Evolutionary conservation across 2,797 vertebrate genomes (phyloP), one percentile per base, ranked within the genome.

Genomic region (Epinephelus awoara): DNA sequence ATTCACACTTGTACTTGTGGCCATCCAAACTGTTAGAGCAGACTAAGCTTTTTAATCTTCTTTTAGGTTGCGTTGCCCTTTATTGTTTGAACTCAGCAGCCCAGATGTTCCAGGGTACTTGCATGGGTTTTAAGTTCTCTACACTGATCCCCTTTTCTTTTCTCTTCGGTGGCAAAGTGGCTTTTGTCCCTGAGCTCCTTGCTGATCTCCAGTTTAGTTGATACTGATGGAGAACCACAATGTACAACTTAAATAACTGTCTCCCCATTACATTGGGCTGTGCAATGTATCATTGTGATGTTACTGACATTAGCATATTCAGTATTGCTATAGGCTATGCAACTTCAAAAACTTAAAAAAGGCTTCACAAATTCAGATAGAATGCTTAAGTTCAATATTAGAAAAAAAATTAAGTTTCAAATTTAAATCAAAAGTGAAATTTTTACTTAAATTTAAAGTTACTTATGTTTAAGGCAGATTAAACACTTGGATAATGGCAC

Each of bases 1-100:
- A 78, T 72, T 52, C 38, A 80, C 82, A 83, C 65, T 77, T 52
- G 23, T 51, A 42, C 42, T 29, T 44, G 6, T 46, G 51, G 62
- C 62, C 12, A 27, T 81, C 52, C 62, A 72, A 77, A 77, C 69
- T 44, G 50, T 49, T 27, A 38, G 74, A 72, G 79, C 79, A 80
- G 27, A 65, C 78, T 72, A 84, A 89, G 78, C 73, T 47, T 70
- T 76, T 73, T 76, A 88, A 91, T 88, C 84, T 85, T 70, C 85
- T 86, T 87, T 85, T 27, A 75, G 73, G 66, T 61, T 67, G 68
- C 58, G 75, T 83, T 68, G 75, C 72, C 67, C 75, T 75, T 87
- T 72, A 66, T 79, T 66, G 72, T 75, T 75, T 72, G 67, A 80
- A 77, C 70, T 49, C 67, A 49, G 66, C 74, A 70, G 55, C 12